Evolutionary conservation across 64 coral and sea anemone species (phyloP), one percentile per base, ranked within the genome.

Genomic region (Actinia tenebrosa): DNA sequence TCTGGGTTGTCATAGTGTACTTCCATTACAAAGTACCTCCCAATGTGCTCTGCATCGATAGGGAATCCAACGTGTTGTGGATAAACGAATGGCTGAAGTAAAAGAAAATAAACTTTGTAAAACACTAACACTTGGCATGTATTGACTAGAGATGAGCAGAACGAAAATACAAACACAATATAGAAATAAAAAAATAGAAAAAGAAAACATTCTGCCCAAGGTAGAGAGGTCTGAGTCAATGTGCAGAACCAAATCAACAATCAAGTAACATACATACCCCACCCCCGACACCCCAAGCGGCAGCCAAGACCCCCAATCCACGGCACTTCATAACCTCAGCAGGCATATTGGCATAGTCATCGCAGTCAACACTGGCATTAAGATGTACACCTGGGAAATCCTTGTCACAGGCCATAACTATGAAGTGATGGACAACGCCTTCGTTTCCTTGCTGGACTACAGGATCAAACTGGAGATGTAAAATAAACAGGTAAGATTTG

Each of bases 1-100:
- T 92, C 80, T 4, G 91, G 86, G n/a, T 92, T 92, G 91, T 92
- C 79, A 53, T 88, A 92, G 18, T 92, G 91, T 7, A 92, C 44
- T 42, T 92, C 91, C 0, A 92, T 60, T n/a, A 88, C 37, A 26
- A 88, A 83, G 26, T 53, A 61, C 18, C 44, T 87, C 15, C 82
- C 82, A 72, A 64, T 55, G 23, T 88, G 64, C 4, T 69, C 78
- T 18, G 86, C 71, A 75, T 86, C 91, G 19, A 92, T 69, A 8
- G 91, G 91, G 46, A 75, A 92, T 58, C 91, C 91, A 56, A 81
- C 79, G 8, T 92, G 54, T 30, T 68, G 8, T 10, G 91, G 91
- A 30, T 83, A 92, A 16, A 69, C 78, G 77, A 92, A 88, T 20
- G 86, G 42, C 91, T 92, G 47, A 7, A 45, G 4, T 22, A 77